Base-by-base conservation (phyloP, 1,140 invertebrate species). In the Drosophila subobscura region DNA sequence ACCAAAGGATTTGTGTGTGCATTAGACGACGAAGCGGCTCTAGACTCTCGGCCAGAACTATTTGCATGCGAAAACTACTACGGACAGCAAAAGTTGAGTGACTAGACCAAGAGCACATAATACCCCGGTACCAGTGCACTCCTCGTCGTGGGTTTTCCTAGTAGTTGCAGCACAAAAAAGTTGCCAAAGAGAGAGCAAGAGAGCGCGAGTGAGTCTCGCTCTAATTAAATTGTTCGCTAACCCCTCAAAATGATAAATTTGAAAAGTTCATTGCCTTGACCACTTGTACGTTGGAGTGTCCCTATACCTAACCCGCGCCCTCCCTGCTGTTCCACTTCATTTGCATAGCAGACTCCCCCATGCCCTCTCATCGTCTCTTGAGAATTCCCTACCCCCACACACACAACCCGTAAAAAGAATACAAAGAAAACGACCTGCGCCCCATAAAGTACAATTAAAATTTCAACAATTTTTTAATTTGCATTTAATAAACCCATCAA, bases 401-500 rank as follows among this genome's bases (percentile, higher is more conserved):
- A 55, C 42, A 23, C 22, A 56, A 51, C 25, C 16, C 16, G 16
- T 20, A 25, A 3, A 1, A 20, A 45, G 33, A 7, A 40, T 23
- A 46, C 4, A 14, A 46, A 27, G 25, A 33, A 50, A 37, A 52
- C 25, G 59, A 50, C 37, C 40, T 64, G 44, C 22, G 23, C 46
- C 55, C 41, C 74, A 88, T 86, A 86, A 88, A 86, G 81, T 58
- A 52, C 74, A 86, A 86, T 86, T 86, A 86, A 85, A 79, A 74
- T 80, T 86, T 81, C 47, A 78, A 86, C 64, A 67, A 88, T 88
- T 86, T 81, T 86, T 81, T 86, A 66, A 86, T 86, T 86, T 86
- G 77, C 81, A 86, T 86, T 86, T 86, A 86, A 86, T 86, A 86
- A 88, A 86, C 77, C 73, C 81, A 81, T 86, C 70, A 88, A 79